Percentiles rank a stretch among this genome's conserved stretches.
Evolutionary conservation across 2,113 vertebrate species (phyloP).

Genomic region (Sialia sialis): DNA sequence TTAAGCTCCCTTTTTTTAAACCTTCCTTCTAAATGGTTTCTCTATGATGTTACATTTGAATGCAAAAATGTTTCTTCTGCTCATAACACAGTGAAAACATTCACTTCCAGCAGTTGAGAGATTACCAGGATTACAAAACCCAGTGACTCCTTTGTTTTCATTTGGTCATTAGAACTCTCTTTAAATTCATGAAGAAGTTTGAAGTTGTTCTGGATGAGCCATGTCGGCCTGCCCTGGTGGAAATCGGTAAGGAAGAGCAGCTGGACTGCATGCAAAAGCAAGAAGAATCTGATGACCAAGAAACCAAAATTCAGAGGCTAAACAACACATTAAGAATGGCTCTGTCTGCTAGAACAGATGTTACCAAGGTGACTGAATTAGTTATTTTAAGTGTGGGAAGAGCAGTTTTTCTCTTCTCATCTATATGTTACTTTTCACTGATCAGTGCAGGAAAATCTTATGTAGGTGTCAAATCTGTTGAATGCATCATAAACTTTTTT

Average conservation of each 20-base stretch:
- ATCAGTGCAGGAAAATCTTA: not conserved
- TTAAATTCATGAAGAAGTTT: constrained; percentile 96
- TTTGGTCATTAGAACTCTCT: constrained; percentile 83
- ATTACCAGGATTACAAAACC: not conserved
- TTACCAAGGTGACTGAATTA: constrained; percentile 65
- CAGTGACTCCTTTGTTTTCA: not conserved
- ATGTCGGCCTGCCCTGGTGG: constrained; percentile 79
- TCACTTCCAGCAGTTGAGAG: not conserved
- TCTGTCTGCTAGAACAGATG: constrained; percentile 67
- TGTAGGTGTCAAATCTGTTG: not conserved
- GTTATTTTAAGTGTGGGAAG: not conserved
- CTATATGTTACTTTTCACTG: not conserved
- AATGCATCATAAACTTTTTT: not conserved
- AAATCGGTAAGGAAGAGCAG: constrained; percentile 73
- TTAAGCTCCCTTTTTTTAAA: not conserved
- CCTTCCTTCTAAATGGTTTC: not conserved
- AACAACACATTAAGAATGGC: constrained; percentile 71
- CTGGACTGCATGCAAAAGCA: constrained; percentile 70
- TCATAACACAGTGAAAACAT: not conserved
- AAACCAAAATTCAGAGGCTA: constrained; percentile 78
- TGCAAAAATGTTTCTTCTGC: not conserved
- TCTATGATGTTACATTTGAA: not conserved
- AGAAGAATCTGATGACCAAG: constrained; percentile 30
- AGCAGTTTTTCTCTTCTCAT: not conserved
- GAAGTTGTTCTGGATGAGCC: constrained; percentile 81